phyloP scores from a whole-genome alignment of 2,113 vertebrate species.

The Taxidea taxus region DNA sequence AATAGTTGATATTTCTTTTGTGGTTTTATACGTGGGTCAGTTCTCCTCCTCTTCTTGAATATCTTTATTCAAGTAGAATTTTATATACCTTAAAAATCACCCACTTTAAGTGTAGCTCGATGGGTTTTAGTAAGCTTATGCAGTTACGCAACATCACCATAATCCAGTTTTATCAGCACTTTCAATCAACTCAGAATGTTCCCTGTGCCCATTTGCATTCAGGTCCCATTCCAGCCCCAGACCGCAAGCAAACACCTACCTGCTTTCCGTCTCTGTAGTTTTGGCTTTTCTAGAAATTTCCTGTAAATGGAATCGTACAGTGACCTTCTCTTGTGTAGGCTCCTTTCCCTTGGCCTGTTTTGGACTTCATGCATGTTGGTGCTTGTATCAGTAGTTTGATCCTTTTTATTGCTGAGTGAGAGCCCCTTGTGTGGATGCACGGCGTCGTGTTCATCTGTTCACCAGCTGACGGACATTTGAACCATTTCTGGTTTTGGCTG shows the following conservation, averaged over 20 bases:
- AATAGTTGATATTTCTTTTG: neutral
- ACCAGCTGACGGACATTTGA: neutral
- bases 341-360: neutral
- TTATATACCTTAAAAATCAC: neutral
- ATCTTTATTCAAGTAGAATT: slow-evolving; percentile 1
- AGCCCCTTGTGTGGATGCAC: neutral
- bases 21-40: neutral
- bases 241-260: neutral
- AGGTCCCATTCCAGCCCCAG: neutral
- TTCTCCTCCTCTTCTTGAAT: neutral
- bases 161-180: neutral
- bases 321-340: neutral
- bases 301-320: neutral
- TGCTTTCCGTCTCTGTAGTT: neutral
- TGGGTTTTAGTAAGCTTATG: neutral
- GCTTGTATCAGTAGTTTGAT: neutral
- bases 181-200: neutral
- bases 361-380: neutral
- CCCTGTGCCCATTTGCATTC: neutral
- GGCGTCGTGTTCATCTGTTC: neutral
- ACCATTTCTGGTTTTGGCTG: neutral
- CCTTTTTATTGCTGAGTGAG: neutral
- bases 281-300: neutral
- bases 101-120: neutral
- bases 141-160: neutral